phyloP scores from a whole-genome alignment of 35 echinoderm and acorn worm species.

The Hemicentrotus pulcherrimus region DNA sequence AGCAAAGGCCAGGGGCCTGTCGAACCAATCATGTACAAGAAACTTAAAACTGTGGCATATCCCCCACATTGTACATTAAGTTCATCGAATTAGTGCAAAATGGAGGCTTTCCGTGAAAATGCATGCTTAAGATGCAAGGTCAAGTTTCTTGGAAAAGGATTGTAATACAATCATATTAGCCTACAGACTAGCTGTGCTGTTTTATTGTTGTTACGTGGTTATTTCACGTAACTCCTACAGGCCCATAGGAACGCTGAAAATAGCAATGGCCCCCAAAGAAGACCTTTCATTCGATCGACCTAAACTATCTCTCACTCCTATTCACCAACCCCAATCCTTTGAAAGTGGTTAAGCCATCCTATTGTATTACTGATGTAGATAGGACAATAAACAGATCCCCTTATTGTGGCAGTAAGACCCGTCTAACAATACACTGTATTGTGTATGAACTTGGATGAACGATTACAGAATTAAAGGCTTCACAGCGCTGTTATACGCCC shows the following conservation, averaged over 20 bases:
- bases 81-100: background rate
- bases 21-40: too few relatives aligned
- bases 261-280: background rate
- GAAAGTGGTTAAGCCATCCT: background rate
- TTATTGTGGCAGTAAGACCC: background rate
- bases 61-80: too few relatives aligned
- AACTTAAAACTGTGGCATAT: too few relatives aligned
- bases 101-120: background rate
- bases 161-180: background rate
- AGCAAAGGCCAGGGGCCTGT: too few relatives aligned
- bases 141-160: background rate
- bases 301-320: background rate
- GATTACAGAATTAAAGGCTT: background rate
- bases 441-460: constrained; percentile 7
- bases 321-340: background rate
- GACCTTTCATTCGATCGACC: background rate
- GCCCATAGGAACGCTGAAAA: background rate
- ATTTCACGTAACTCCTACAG: background rate
- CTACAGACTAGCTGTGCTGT: background rate
- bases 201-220: background rate
- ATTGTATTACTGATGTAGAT: constrained; percentile 17
- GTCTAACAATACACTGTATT: background rate
- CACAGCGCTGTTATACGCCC: background rate
- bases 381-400: constrained; percentile 38
- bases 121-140: background rate